Evolutionary conservation across 2,888 invertebrate species (phyloP).

Genomic region (Lithosia quadra): DNA sequence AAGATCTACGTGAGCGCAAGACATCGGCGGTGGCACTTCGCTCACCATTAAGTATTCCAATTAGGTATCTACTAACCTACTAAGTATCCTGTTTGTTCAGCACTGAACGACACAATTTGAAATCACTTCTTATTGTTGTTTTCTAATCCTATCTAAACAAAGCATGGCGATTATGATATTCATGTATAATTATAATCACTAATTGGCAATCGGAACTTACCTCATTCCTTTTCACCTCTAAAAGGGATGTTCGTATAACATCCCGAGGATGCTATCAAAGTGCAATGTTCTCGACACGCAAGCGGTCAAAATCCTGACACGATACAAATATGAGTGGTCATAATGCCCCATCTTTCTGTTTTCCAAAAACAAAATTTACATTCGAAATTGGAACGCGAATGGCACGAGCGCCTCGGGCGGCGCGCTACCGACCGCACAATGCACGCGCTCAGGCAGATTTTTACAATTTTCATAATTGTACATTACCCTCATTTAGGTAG

Average conservation of each 20-base stretch:
- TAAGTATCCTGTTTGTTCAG: no score
- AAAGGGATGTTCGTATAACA: slow-evolving; percentile 42
- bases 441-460: slow-evolving; percentile 59
- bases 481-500: slow-evolving; percentile 59
- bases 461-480: slow-evolving; percentile 66
- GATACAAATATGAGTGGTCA: slow-evolving; percentile 62
- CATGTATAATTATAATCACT: no score
- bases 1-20: no score
- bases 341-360: slow-evolving; percentile 57
- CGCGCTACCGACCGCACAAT: slow-evolving; percentile 74
- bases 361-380: slow-evolving; percentile 77
- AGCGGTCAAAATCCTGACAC: slow-evolving; percentile 69
- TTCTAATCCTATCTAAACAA: neutral
- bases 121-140: neutral
- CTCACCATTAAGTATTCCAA: no score
- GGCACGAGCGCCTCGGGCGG: slow-evolving; percentile 82
- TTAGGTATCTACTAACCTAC: no score
- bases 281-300: slow-evolving; percentile 71
- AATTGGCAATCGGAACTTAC: slow-evolving; percentile 23
- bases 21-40: no score
- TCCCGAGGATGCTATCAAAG: slow-evolving; percentile 61
- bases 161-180: no score
- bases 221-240: slow-evolving; percentile 19
- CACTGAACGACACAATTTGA: no score
- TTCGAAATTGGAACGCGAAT: slow-evolving; percentile 81